Evolutionary conservation across 2,113 vertebrate genomes (phyloP).

Genomic region (Catharus fuscescens): DNA sequence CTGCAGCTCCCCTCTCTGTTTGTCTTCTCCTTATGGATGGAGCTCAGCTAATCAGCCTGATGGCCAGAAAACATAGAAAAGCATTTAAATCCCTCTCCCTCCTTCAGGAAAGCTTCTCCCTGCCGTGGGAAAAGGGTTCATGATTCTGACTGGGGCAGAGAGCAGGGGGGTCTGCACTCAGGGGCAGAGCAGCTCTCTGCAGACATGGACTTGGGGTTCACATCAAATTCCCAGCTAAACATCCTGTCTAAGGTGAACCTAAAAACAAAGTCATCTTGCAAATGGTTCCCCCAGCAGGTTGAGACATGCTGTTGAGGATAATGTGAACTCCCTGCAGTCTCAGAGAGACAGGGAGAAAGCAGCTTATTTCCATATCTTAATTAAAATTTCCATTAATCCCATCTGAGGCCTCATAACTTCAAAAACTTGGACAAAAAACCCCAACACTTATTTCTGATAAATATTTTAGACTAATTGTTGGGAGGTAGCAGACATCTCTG

Average conservation of each 20-base stretch:
- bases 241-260: constrained; percentile 25
- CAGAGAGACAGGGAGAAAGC: constrained; percentile 61
- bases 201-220: background rate
- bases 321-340: constrained; percentile 63
- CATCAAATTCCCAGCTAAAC: background rate
- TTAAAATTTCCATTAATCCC: constrained; percentile 77
- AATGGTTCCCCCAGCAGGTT: constrained; percentile 52
- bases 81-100: background rate
- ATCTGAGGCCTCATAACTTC: constrained; percentile 73
- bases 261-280: constrained; percentile 52
- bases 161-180: accelerated
- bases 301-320: constrained; percentile 58
- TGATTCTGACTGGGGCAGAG: background rate
- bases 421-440: constrained; percentile 58
- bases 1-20: background rate
- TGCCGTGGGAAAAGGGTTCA: background rate
- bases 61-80: background rate
- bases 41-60: background rate
- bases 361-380: constrained; percentile 78
- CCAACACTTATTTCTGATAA: constrained; percentile 71
- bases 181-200: background rate
- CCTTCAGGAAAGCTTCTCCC: background rate
- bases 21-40: background rate
- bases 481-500: constrained; percentile 54
- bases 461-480: constrained; percentile 71